Evolutionary conservation across 2,113 vertebrate genomes (phyloP), one percentile per base, ranked within the genome.

Genomic region (Proterorhinus semilunaris): DNA sequence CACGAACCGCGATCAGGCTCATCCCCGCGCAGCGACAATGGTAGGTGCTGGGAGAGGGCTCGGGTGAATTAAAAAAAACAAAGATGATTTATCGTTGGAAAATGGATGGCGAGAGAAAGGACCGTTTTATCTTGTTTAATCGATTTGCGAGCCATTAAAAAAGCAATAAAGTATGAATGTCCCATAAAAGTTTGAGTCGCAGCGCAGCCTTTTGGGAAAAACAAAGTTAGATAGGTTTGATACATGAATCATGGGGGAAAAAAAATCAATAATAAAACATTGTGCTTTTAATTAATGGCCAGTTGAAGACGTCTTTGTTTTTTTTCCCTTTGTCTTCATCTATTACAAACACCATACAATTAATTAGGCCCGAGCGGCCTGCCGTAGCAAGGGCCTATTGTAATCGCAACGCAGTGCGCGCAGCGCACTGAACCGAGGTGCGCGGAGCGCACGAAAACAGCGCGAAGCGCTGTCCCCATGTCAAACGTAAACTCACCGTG

Each of bases 51-150:
- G 58, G 10, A 61, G 44, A 61, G 36, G 58, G 15, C 42, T 61
- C 13, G 13, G 42, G 36, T 61, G 10, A 61, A 15, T 59, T 57
- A 36, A 57, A 58, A 47, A 47, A 58, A 58, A 58, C 27, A 58
- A 42, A 42, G 55, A 58, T 58, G 55, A 58, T 58, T 58, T 58
- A 58, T 42, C 7, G 55, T 42, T 42, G 27, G 10, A 13, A 7
- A 42, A 58, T 42, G 27, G 55, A 42, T 42, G 21, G 12, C 6
- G 36, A 21, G 36, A 36, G 54, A 42, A 58, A 58, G 55, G 6
- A 36, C 13, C 55, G 13, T 58, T 58, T 58, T 58, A 58, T 58
- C 55, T 58, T 42, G 55, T 42, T 58, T 58, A 58, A 58, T 58
- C 55, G 55, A 58, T 58, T 58, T 58, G 42, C 27, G 12, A 42